Base-by-base conservation (phyloP, 2,113 vertebrate species). In the Patagioenas fasciata region DNA sequence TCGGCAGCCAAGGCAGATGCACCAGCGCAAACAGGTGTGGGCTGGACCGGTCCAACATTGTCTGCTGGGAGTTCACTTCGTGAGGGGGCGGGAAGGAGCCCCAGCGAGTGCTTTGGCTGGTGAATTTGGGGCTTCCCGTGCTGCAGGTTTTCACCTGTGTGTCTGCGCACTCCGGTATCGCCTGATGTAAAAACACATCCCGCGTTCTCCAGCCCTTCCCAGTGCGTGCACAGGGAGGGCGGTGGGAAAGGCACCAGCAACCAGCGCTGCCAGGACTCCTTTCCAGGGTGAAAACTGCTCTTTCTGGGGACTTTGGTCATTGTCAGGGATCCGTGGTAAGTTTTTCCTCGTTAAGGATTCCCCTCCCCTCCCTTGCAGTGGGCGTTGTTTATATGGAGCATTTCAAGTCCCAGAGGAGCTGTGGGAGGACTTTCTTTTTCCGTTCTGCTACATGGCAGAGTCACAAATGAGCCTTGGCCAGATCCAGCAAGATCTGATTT, bases 371-470 rank as follows among this genome's bases (percentile, higher is more conserved):
- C 95, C 95, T 94, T 97, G 95, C 93, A 95, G 96, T 97, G 96
- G 96, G 96, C 74, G 95, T 96, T 97, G 91, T 97, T 96, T 97
- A 96, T 95, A 89, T 96, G 96, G 95, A 97, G 96, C 94, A 95
- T 96, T 97, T 96, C 86, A 94, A 96, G 94, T 91, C 96, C 96
- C 96, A 57, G 93, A 95, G 96, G 94, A 97, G 94, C 96, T 92
- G 96, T 97, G 95, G 96, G 97, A 96, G 95, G 96, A 96, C 90
- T 95, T 94, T 97, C 89, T 96, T 95, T 95, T 95, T 95, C 93
- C 95, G 82, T 97, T 96, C 95, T 88, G 92, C 82, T 95, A 26
- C 84, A 91, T 97, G 96, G 96, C 95, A 96, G 95, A 96, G 93
- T 83, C 93, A 96, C 96, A 97, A 94, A 96, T 89, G 95, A 95